Conservation (phyloP, 92 coral and sea anemone genomes). For the Bergia puertoricense region DNA sequence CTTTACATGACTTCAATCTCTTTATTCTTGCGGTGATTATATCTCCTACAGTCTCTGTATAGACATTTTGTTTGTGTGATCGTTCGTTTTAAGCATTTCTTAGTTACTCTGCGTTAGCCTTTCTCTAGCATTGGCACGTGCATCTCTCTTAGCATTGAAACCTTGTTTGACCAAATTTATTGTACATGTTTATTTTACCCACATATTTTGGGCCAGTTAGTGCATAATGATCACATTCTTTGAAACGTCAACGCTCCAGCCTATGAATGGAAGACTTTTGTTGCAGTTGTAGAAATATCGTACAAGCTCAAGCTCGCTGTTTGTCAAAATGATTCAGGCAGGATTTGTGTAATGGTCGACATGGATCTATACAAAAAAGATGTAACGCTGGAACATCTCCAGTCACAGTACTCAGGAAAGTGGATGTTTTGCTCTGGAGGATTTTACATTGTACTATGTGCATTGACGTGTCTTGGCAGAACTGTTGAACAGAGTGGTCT, state of each 20-base stretch:
- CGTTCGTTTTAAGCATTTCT: not conserved
- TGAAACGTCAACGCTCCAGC: not conserved
- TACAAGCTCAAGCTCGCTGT: not conserved
- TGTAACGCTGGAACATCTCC: not conserved
- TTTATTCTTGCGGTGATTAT: too few species aligned
- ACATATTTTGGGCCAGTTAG: not conserved
- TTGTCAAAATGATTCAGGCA: not conserved
- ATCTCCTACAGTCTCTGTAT: too few species aligned
- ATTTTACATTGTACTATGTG: not conserved
- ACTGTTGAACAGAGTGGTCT: not conserved
- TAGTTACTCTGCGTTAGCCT: not conserved
- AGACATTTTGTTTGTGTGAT: too few species aligned
- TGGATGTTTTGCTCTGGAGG: not conserved
- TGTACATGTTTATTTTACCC: not conserved
- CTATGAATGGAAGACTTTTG: not conserved
- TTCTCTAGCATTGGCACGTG: not conserved
- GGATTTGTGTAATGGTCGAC: not conserved
- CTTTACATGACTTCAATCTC: too few species aligned
- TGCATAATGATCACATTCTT: not conserved
- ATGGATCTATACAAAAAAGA: not conserved
- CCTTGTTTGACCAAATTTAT: not conserved
- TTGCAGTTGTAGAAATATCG: not conserved
- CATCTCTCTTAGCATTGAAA: not conserved
- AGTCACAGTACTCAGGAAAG: not conserved
- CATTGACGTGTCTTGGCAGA: not conserved